Base-by-base conservation (phyloP, 2,113 vertebrate species). In the Elephas maximus region DNA sequence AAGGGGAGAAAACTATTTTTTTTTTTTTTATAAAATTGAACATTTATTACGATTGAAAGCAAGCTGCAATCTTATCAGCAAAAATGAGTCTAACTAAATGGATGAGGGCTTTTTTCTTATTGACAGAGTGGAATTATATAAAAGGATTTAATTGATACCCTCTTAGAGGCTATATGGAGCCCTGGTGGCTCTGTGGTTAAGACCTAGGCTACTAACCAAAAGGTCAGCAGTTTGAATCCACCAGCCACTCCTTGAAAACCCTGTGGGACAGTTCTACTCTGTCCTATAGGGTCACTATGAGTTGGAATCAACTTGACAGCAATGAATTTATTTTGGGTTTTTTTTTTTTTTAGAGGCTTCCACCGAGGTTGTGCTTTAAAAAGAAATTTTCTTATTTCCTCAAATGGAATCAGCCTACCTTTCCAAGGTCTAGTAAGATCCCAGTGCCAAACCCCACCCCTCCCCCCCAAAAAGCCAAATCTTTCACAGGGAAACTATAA, bases 11-110 rank as follows among this genome's bases (percentile, higher is more conserved):
- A 77, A 90, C 24, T 51, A 48, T 86, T 37, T 37, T 37, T 37
- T 37, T 37, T 37, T 76, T 95, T 93, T 94, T 93, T 62, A 23
- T 60, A 69, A 57, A 92, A 82, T 33, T 79, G 6, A 10, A 23
- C 6, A 63, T 91, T 95, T 69, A 48, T 60, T 95, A 48, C 60
- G 30, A 95, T 6, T 24, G 9, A 91, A 87, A 90, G 33, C 41
- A 62, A 89, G 71, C 33, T 88, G 60, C 1, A 33, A 28, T 88
- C 77, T 91, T 84, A 91, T 87, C 33, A 94, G 37, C 33, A 95
- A 88, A 93, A 92, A 8, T 80, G 79, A 14, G 62, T 26, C 2
- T 90, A 28, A 80, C 14, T 86, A 71, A 90, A 30, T 30, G 28
- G 45, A 48, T 48, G 45, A 79, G 6, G 14, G 73, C 73, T 4